These are phyloP conservation scores for Pocota personata DNA, from an alignment of 2,888 invertebrate genomes.

Conservation along the genomic window DNA sequence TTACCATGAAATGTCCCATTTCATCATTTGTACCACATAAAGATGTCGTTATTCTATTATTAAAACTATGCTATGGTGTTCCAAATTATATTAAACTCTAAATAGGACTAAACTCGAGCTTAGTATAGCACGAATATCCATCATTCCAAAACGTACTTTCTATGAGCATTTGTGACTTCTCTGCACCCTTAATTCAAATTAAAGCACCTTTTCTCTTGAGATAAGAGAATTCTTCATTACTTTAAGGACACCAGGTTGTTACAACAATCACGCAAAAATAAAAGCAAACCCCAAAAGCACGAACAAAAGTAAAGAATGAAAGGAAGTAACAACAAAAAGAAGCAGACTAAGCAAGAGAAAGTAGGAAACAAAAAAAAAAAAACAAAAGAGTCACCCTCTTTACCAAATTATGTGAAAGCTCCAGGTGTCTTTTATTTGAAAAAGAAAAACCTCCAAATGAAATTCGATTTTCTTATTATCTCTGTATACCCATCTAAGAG, in stretches of 20 bases:
- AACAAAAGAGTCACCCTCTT: slow-evolving; percentile 50
- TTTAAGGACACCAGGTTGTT: slow-evolving; percentile 41
- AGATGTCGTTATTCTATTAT: too few species aligned
- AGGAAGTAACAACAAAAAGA: slow-evolving; percentile 6
- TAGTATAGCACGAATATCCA: too few species aligned
- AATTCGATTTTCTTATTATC: slow-evolving; percentile 72
- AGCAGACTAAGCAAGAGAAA: not conserved
- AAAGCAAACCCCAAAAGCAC: slow-evolving; percentile 1
- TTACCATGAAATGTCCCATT: too few species aligned
- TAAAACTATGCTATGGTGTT: too few species aligned
- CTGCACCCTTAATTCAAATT: slow-evolving; percentile 7
- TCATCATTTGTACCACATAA: too few species aligned
- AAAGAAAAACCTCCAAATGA: slow-evolving; percentile 59
- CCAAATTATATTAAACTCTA: too few species aligned
- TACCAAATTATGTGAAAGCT: slow-evolving; percentile 66
- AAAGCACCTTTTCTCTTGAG: slow-evolving; percentile 22
- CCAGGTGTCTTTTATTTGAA: slow-evolving; percentile 67
- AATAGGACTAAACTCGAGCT: too few species aligned
- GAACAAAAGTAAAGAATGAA: slow-evolving; percentile 14
- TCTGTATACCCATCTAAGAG: slow-evolving; percentile 52
- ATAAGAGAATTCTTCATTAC: slow-evolving; percentile 7
- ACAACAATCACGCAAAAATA: not conserved
- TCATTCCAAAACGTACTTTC: too few species aligned
- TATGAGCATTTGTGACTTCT: too few species aligned
- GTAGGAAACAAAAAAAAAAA: not conserved